phyloP scores from a whole-genome alignment of 2,797 vertebrate genomes.

The Babyrousa celebensis region DNA sequence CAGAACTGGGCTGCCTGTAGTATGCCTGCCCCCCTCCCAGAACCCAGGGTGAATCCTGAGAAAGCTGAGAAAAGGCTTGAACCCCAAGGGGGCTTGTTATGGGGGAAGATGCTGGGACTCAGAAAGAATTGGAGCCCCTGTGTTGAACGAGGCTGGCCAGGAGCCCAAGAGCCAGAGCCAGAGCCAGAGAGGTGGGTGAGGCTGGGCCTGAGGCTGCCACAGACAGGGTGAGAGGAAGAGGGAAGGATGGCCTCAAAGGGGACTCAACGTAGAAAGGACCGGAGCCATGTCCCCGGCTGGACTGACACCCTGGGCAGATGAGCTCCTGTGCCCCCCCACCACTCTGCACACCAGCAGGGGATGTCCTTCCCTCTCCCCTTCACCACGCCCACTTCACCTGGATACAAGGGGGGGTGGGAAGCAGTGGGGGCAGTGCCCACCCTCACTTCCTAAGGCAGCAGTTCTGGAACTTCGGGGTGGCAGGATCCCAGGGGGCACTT shows the following conservation, averaged over 20 bases:
- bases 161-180: not conserved
- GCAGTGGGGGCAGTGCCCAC: not conserved
- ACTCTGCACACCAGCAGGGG: no score
- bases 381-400: not conserved
- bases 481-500: not conserved
- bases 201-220: not conserved
- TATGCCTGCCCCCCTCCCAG: not conserved
- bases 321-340: no score
- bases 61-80: not conserved
- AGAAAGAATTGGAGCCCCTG: not conserved
- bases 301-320: no score
- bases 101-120: not conserved
- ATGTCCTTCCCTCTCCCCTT: not conserved
- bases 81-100: not conserved
- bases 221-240: not conserved
- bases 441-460: not conserved
- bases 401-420: not conserved
- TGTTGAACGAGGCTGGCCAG: not conserved
- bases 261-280: not conserved
- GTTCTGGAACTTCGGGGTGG: not conserved
- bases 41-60: not conserved
- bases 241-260: no score
- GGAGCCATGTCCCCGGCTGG: not conserved
- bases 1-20: not conserved
- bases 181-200: not conserved